Evolutionary conservation across 2,113 vertebrate genomes (phyloP), one percentile per base, ranked within the genome.

Genomic region (Psittacara wagleri): DNA sequence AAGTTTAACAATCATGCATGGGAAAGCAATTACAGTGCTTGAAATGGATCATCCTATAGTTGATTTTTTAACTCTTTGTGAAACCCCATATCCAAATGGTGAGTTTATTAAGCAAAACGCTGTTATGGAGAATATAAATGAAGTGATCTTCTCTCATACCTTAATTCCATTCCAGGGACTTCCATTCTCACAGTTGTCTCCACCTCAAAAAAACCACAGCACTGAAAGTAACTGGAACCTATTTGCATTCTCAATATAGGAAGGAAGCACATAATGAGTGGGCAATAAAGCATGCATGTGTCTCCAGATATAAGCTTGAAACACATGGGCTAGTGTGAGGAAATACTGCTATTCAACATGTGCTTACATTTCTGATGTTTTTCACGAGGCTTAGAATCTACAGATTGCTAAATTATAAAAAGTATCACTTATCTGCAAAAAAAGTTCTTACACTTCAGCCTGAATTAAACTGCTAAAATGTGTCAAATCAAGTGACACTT

Each of bases 21-120:
- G 99, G 93, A 99, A 99, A 96, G 99, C 99, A 89, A 99, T 99
- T 97, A 99, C 99, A 46, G 99, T 99, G 92, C 98, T 99, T 93
- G 99, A 99, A 98, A 99, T 99, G 99, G 99, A 99, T 97, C 98
- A 99, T 90, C 99, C 99, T 52, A 99, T 99, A 70, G 99, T 99
- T 73, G 99, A 99, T 97, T 99, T 99, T 98, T 98, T 99, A 97
- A 99, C 98, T 54, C 99, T 99, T 88, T 99, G 99, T 83, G 99
- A 99, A 97, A 99, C 99, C 43, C 99, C 99, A 0, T 99, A 99
- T 97, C 98, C 99, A 94, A 99, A 99, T 63, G 99, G 99, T 99
- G 96, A 98, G 98, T 97, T 91, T 51, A 61, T 82, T 70, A 81
- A 94, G 48, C 66, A 67, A 86, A 94, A 66, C 17, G 28, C 16